Conservation (phyloP, 2,113 vertebrate species). For the Elachura formosa region DNA sequence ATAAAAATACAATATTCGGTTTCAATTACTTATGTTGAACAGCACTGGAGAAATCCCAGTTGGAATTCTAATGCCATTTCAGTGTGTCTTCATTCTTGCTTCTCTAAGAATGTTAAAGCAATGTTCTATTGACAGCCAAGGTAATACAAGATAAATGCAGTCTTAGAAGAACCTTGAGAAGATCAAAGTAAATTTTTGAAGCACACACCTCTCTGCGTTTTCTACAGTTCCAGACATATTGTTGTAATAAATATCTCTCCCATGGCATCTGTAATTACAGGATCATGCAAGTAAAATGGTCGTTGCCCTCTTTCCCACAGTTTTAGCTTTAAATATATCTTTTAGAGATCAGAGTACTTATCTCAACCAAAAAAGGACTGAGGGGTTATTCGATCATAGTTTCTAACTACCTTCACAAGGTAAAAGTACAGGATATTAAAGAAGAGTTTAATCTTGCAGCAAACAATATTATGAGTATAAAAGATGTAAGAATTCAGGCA, state of each 20-base stretch:
- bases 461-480: not conserved
- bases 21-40: constrained; percentile 17
- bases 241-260: not conserved
- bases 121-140: not conserved
- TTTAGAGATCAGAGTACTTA: not conserved
- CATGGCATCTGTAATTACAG: not conserved
- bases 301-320: fast-evolving
- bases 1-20: not conserved
- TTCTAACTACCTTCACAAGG: not conserved
- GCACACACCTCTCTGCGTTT: not conserved
- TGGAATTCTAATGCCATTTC: not conserved
- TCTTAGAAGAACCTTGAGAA: not conserved
- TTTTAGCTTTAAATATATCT: not conserved
- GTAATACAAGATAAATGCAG: not conserved
- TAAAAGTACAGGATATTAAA: not conserved
- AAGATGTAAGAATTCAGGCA: not conserved
- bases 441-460: not conserved
- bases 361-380: not conserved
- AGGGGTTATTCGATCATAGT: not conserved
- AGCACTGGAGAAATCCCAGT: not conserved
- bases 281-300: not conserved
- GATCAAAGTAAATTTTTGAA: not conserved
- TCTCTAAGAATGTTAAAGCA: not conserved
- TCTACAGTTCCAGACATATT: not conserved
- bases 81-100: not conserved